Conservation (phyloP, 2,113 vertebrate genomes). For the Halichoeres trimaculatus region DNA sequence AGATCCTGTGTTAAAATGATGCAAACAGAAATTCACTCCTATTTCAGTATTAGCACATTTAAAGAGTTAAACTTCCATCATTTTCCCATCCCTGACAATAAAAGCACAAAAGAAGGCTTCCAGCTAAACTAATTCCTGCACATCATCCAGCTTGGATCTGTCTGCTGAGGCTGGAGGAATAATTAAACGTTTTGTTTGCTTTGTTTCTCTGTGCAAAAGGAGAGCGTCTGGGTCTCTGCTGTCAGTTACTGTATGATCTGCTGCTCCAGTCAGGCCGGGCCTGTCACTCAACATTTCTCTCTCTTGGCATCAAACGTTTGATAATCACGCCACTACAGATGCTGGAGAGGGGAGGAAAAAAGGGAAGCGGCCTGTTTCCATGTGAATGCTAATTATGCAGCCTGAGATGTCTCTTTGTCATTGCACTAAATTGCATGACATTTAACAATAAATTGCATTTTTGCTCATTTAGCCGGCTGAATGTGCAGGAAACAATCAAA, state of each 20-base stretch:
- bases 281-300: slow-evolving; percentile 78
- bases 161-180: slow-evolving; percentile 58
- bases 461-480: slow-evolving; percentile 50
- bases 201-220: slow-evolving; percentile 49
- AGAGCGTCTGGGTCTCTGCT: slow-evolving; percentile 60
- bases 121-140: slow-evolving; percentile 50
- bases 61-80: slow-evolving; percentile 5
- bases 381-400: slow-evolving; percentile 57
- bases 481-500: slow-evolving; percentile 31
- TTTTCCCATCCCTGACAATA: slow-evolving; percentile 37
- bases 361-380: slow-evolving; percentile 25
- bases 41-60: background rate
- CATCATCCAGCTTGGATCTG: slow-evolving; percentile 55
- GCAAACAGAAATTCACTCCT: no score
- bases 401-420: slow-evolving; percentile 65
- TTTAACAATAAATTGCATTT: slow-evolving; percentile 67
- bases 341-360: slow-evolving; percentile 16
- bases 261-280: slow-evolving; percentile 43
- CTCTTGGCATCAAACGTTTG: slow-evolving; percentile 70
- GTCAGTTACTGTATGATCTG: slow-evolving; percentile 68
- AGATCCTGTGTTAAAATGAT: no score
- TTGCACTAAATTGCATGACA: slow-evolving; percentile 67
- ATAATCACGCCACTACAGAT: slow-evolving; percentile 75
- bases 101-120: slow-evolving; percentile 14
- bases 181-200: slow-evolving; percentile 73